Base-by-base conservation (phyloP, 2,797 vertebrate genomes). In the Pseudochaenichthys georgianus region DNA sequence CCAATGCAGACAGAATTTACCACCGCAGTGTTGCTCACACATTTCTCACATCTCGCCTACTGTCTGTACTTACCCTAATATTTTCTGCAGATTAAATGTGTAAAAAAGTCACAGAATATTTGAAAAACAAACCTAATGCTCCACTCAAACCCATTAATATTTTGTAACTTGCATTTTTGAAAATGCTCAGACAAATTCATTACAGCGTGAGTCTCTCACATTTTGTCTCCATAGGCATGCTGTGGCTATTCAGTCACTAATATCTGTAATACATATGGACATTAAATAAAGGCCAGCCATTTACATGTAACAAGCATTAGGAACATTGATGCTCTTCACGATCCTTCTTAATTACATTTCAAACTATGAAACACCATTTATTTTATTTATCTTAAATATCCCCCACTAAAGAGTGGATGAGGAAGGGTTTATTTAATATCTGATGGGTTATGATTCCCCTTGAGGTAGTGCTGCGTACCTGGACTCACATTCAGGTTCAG, bases 1-100 rank as follows among this genome's bases (percentile, higher is more conserved):
- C 28, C 34, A 70, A 70, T 68, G 17, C 41, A 64, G 47, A 52
- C 62, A 54, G 38, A 53, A 58, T 75, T 77, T 76, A 67, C 45
- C 65, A 64, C 61, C 54, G 43, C 43, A 17, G n/a, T 48, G 41
- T 81, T 80, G 66, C 13, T 54, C 31, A 21, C 23, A 34, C 63
- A 70, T 0, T 2, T 70, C 42, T 67, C 54, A 13, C 57, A 11
- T 42, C 38, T 48, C 12, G 11, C 17, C 23, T 64, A 28, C 48
- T 61, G 52, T 71, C 41, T 77, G 38, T 62, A 15, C 58, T 47
- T 57, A 41, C 2, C 16, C 23, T 7, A 45, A 38, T 51, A 50
- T 13, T n/a, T n/a, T 42, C n/a, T 62, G 11, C 11, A 60, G 9
- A 65, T 76, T 17, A 45, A 48, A 60, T 53, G 13, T 9, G 0